A percentile compares a stretch with the other conserved stretches of the same genome.
phyloP scores from a whole-genome alignment of 2,797 vertebrate genomes.

The Rhincodon typus region DNA sequence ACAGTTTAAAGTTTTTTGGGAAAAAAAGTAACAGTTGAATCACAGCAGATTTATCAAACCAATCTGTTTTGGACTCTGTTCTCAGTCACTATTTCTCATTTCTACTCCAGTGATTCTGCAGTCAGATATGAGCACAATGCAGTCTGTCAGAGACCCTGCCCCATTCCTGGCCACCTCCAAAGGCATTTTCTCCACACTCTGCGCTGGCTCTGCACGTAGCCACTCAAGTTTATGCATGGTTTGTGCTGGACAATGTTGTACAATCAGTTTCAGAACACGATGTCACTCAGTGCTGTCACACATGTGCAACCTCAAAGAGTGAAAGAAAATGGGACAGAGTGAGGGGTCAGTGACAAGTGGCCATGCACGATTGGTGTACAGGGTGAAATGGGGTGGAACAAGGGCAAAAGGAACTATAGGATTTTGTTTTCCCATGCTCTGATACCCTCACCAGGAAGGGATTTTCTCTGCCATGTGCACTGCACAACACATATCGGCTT shows the following conservation, averaged over 20 bases:
- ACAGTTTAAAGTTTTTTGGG: background rate
- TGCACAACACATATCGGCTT: constrained; percentile 42
- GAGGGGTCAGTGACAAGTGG: constrained; percentile 69
- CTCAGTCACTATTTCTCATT: constrained; percentile 42
- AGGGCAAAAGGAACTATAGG: constrained; percentile 58
- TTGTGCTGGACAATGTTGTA: constrained; percentile 45
- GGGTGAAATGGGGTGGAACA: constrained; percentile 68
- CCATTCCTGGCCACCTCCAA: constrained; percentile 46
- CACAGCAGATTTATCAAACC: constrained; percentile 11
- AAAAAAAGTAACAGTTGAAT: background rate
- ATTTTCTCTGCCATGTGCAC: constrained; percentile 41
- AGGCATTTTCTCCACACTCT: constrained; percentile 40
- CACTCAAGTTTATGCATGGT: constrained; percentile 45
- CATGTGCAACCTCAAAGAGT: constrained; percentile 57
- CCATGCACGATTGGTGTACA: constrained; percentile 49
- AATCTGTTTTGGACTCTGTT: constrained; percentile 28
- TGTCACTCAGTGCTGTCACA: constrained; percentile 46
- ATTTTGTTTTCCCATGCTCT: constrained; percentile 71
- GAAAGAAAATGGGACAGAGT: constrained; percentile 49
- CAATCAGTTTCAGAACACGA: constrained; percentile 41
- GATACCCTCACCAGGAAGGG: constrained; percentile 48
- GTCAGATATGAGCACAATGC: constrained; percentile 38
- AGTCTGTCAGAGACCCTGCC: constrained; percentile 36
- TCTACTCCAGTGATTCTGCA: constrained; percentile 44
- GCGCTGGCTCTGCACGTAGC: background rate